Base-by-base conservation (phyloP, 2,113 vertebrate species). In the Tenrec ecaudatus region DNA sequence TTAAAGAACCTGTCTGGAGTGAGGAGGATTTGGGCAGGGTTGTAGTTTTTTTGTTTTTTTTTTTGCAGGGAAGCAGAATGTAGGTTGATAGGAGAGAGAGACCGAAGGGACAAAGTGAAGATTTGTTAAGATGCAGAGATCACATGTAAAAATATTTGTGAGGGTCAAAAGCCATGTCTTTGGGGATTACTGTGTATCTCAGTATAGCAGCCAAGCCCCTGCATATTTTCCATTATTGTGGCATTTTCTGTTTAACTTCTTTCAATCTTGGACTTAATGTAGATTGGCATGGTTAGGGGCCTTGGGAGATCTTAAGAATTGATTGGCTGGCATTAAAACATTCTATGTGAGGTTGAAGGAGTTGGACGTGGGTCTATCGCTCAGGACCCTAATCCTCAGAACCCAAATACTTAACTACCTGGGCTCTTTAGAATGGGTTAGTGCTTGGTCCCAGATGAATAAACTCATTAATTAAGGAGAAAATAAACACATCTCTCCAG, bases 401-500 rank as follows among this genome's bases (percentile, higher is more conserved):
- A 19, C 40, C 16, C 89, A 33, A 33, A 23, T 86, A 80, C 53
- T 89, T 69, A 83, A n/a, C 84, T 94, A 66, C 75, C 60, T 82
- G 57, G 66, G 57, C n/a, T 94, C 78, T 88, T 94, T 38, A 84
- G 36, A 58, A 11, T 69, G 10, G 29, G 36, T 86, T 57, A 62
- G 17, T 93, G 60, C 62, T 81, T 85, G 53, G 78, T 19, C 43
- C 75, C 85, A 88, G 73, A 58, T 95, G 79, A 95, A 85, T 85
- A 83, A 82, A 93, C 23, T 84, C 27, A 40, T 73, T 91, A 87
- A 81, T 84, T 77, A 88, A 85, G 43, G 62, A 89, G 20, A 79
- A 94, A 81, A 89, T 94, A 75, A 92, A 94, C 66, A 57, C 86
- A 7, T 69, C 83, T 89, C 95, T 93, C 82, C 80, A 95, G 89